Base-by-base conservation (phyloP, 2,797 vertebrate genomes). In the Pseudochirops corinnae region DNA sequence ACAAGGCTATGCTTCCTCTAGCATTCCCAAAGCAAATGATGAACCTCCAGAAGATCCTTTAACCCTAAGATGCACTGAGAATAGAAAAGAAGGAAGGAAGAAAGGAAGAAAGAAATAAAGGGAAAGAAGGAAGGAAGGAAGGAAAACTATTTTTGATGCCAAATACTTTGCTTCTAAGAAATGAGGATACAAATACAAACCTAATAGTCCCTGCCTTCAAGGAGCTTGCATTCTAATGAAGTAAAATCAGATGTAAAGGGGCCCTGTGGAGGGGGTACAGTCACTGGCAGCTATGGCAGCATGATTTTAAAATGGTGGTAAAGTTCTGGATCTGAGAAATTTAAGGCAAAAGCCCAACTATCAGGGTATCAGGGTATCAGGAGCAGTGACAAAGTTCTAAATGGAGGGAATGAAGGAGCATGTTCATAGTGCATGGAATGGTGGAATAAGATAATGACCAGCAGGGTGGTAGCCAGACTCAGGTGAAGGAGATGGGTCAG, bases 41-140 rank as follows among this genome's bases (percentile, higher is more conserved):
- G 13, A 87, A 87, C 39, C 39, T 82, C 33, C 1, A 74, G 16
- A 39, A 39, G n/a, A 74, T 39, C 33, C 67, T 39, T 39, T 74
- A 74, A 91, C 93, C 91, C 55, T 94, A 31, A 28, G 26, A 93
- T 93, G 93, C 67, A 90, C 18, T 33, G 31, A 92, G 87, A 13
- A 95, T 94, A 93, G 62, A 90, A 93, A 62, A 56, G 7, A 14
- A 92, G 60, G 33, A n/a, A 5, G 31, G 33, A 14, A 67, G 31
- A 31, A 62, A 67, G 33, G 33, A n/a, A 6, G 62, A 33, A 67
- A 67, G 62, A 33, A 74, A 39, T 33, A 33, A 39, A 74, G 62
- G 62, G 18, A 39, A 16, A 33, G 7, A 74, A 31, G 60, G 4
- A 33, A 12, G 60, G 14, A 33, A 4, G 31, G 33, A 16, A 12